Base-by-base conservation (phyloP, 2,888 invertebrate genomes). In the Drosophila diplacantha region DNA sequence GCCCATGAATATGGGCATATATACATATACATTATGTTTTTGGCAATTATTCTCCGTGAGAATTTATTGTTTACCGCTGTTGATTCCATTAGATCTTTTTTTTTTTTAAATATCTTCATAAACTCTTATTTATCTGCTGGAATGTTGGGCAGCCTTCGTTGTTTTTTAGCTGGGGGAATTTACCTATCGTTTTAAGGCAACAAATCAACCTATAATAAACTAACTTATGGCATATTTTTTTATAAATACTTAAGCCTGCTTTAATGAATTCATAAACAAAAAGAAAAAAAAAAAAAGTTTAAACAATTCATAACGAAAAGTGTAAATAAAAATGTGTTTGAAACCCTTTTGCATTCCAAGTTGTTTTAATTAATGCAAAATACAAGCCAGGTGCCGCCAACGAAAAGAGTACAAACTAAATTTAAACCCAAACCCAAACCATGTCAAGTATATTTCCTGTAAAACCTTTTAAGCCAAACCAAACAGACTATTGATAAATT, bases 351-450 rank as follows among this genome's bases (percentile, higher is more conserved):
- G 81, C 81, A 83, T 78, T 78, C 69, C 70, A 41, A 83, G 81
- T 81, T 81, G 81, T 81, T 81, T 81, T 84, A 84, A 81, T 81
- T 81, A 50, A 62, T 82, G 74, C 80, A 83, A 80, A 79, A 53
- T 12, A 46, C 44, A 44, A 66, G 80, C 82, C 70, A 67, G 57
- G 73, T 83, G 80, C 73, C 80, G 80, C 75, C 84, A 39, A 22
- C 39, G 67, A 69, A 69, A 71, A 59, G 18, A 29, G 29, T 22
- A 59, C 24, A 57, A 57, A 24, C 62, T 43, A 50, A 61, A 50
- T 62, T 62, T 35, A 61, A 41, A 41, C 24, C 32, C 32, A 63
- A 71, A 65, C 60, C 32, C 62, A 43, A 69, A 32, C 51, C 69
- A 65, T 81, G 74, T 78, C 68, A 71, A 52, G 50, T 64, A 72